Evolutionary conservation across 2,113 vertebrate genomes (phyloP), one percentile per base, ranked within the genome.

Genomic region (Pluvianellus socialis): DNA sequence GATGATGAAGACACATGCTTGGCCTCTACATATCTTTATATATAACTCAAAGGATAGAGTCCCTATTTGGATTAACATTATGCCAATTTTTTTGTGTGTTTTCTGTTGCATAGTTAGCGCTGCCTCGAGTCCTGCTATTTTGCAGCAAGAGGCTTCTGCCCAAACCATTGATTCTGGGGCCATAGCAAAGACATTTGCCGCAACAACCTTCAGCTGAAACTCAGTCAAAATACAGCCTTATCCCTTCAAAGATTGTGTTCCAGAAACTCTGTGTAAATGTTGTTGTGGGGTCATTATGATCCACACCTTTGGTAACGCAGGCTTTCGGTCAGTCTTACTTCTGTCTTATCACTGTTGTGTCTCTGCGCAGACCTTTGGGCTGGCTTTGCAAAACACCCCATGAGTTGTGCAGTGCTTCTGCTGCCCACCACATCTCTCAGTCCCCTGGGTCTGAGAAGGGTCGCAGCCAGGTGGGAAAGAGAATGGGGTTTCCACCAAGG

Each of bases 261-360:
- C 83, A 90, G 76, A 74, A 96, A 74, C 53, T 22, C 52, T 33
- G 28, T 68, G 47, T 44, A 52, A 28, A 26, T 20, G n/a, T 44
- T 79, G 30, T 67, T 84, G 67, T 63, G 62, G 65, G 72, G 20
- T 86, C 23, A 2, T 14, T 28, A 0, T 72, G 86, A 86, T 71
- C 88, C 75, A 58, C 40, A 65, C 50, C 71, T 96, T 92, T 52
- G 35, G 40, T 21, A 42, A 67, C 2, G 1, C 6, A 3, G 59
- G 18, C 56, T 81, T 85, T 49, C 0, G 1, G 14, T 71, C 47
- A 49, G 38, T 82, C 76, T 79, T 21, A 16, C 47, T 82, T 86
- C 67, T 92, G 32, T n/a, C 66, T 97, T 94, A 90, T 97, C 96
- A 35, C n/a, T 88, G 74, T 96, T 96, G 52, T 94, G 95, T 90